These are phyloP conservation scores for Rhagoletis zephyria DNA, from an alignment of 1,140 invertebrate species.

Conservation along the genomic window DNA sequence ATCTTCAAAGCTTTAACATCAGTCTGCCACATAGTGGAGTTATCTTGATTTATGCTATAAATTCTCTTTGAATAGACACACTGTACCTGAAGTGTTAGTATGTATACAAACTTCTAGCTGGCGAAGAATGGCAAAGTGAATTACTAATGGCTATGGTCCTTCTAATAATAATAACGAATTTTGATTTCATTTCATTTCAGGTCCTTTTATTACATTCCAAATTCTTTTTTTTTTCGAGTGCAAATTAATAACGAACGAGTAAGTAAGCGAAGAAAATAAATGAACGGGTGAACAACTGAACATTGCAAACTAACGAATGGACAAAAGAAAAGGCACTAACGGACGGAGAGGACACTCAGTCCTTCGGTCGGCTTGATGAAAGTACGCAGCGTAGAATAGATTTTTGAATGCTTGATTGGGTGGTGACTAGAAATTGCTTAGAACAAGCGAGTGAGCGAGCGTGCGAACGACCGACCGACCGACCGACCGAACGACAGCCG, in stretches of 20 bases:
- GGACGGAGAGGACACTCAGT: background rate
- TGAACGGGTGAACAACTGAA: slow-evolving; percentile 37
- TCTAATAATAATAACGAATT: slow-evolving; percentile 48
- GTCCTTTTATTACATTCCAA: slow-evolving; percentile 25
- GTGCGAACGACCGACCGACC: background rate
- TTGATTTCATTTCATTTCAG: slow-evolving; percentile 44
- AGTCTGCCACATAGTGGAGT: too few relatives aligned
- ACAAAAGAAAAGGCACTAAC: slow-evolving; percentile 37
- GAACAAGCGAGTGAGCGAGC: background rate
- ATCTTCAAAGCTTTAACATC: too few relatives aligned
- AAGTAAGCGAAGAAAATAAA: slow-evolving; percentile 8
- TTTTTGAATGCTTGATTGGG: slow-evolving; percentile 14
- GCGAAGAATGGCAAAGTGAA: slow-evolving; percentile 5
- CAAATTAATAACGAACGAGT: slow-evolving; percentile 48
- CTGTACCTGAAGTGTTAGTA: background rate
- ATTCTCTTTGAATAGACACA: background rate
- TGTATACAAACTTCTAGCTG: background rate
- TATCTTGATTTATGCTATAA: too few relatives aligned
- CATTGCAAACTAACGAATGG: slow-evolving; percentile 37
- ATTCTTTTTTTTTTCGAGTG: slow-evolving; percentile 8
- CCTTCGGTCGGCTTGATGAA: slow-evolving; percentile 6
- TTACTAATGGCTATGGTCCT: slow-evolving; percentile 20
- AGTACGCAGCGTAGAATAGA: background rate
- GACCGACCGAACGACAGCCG: background rate
- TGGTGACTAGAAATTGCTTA: slow-evolving; percentile 38